Evolutionary conservation across 2,797 vertebrate genomes (phyloP).

Genomic region (Natrix natrix): DNA sequence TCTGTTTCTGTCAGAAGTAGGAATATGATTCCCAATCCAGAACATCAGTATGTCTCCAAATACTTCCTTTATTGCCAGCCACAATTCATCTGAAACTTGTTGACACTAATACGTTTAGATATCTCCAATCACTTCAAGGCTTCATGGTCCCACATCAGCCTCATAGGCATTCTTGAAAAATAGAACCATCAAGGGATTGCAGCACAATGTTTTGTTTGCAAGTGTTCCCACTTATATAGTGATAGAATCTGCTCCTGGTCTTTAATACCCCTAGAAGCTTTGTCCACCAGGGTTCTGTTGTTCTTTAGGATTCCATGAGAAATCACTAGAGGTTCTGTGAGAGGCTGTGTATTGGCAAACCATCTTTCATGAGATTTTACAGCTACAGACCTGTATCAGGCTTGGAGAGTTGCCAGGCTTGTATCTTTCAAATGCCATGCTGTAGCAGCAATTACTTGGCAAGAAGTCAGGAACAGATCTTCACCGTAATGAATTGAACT

Average conservation of each 20-base stretch:
- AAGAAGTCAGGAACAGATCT: too few species aligned
- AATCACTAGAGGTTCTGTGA: not conserved
- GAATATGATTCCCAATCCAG: not conserved
- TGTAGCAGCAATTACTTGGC: too few species aligned
- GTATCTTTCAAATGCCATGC: too few species aligned
- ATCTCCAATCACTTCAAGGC: not conserved
- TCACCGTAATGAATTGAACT: too few species aligned
- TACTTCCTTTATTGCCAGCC: not conserved
- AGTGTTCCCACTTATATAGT: not conserved
- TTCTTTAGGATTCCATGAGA: not conserved
- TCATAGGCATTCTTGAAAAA: not conserved
- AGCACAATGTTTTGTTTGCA: not conserved
- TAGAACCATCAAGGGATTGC: not conserved
- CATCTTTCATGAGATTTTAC: too few species aligned
- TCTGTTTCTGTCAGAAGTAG: not conserved
- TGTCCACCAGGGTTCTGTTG: not conserved
- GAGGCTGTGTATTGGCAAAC: not conserved
- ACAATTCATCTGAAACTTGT: not conserved
- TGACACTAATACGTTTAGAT: not conserved
- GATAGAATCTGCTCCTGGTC: not conserved
- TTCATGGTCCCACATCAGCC: not conserved
- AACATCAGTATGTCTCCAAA: not conserved
- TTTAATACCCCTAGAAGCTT: not conserved
- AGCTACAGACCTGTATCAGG: too few species aligned
- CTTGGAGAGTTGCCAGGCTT: too few species aligned